Evolutionary conservation across 2,888 invertebrate genomes (phyloP).

Genomic region (Clistopyga incitator): DNA sequence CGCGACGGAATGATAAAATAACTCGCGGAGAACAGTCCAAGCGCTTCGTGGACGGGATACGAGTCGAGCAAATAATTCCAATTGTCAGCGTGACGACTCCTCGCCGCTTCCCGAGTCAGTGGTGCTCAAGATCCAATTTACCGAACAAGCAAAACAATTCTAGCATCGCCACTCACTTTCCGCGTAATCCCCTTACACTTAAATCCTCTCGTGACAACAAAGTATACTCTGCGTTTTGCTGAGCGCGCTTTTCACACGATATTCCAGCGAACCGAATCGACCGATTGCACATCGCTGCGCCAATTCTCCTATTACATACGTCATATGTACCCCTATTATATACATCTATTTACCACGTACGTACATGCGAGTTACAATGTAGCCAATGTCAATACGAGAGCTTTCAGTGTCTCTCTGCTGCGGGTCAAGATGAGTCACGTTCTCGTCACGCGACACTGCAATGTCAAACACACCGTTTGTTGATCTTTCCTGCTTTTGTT

Average conservation of each 20-base stretch:
- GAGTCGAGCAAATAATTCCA: slow-evolving; percentile 37
- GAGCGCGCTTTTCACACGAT: not conserved
- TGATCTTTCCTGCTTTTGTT: too few species aligned
- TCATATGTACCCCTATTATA: too few species aligned
- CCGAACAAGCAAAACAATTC: not conserved
- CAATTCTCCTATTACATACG: not conserved
- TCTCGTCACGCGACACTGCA: not conserved
- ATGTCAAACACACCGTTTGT: not conserved
- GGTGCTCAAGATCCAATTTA: slow-evolving; percentile 40
- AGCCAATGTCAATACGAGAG: not conserved
- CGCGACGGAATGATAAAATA: not conserved
- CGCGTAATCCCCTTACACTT: slow-evolving; percentile 3
- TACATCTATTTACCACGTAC: too few species aligned
- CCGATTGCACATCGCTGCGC: not conserved
- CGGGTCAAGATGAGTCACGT: not conserved
- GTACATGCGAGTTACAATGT: not conserved
- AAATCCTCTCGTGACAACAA: slow-evolving; percentile 5
- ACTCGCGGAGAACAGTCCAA: not conserved
- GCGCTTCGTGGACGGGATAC: slow-evolving; percentile 39
- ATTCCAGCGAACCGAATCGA: not conserved
- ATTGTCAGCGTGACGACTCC: slow-evolving; percentile 55
- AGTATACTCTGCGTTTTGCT: not conserved
- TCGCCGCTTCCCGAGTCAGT: slow-evolving; percentile 48
- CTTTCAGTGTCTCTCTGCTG: not conserved
- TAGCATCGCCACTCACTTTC: not conserved